Evolutionary conservation across 2,888 invertebrate genomes (phyloP), one percentile per base, ranked within the genome.

Genomic region (Malthinus flaveolus): DNA sequence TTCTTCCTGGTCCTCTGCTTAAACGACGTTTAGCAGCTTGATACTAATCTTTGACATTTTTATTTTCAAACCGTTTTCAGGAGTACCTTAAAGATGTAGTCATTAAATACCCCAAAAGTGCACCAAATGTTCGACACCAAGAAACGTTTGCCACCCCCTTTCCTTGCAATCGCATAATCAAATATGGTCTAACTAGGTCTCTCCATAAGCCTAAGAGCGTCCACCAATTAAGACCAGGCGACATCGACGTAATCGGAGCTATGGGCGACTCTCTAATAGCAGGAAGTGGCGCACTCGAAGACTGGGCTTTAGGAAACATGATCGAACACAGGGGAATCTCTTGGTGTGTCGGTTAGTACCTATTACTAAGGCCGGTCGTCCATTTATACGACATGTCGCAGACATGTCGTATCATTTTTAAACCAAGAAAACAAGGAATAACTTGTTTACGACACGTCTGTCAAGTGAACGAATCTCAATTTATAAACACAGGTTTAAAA

Each of bases 241-340:
- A 85, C 66, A 87, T 89, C 46, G 87, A 88, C 65, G 86, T 90
- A 33, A 82, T 89, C 9, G 89, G 85, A 0, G 88, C 88, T 0
- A 82, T 89, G 64, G 89, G 89, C 0, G 89, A 90, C 74, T 89
- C 88, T 0, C 73, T 90, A 63, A 85, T 89, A 1, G 89, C 89
- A 1, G 89, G 86, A 33, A 89, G 86, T 66, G 89, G 89, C 1
- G 89, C 89, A 0, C 74, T 89, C 64, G 89, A 89, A 63, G 87
- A 88, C 73, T 89, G 82, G 70, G 88, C 89, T 1, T 76, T 89
- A 2, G 89, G 89, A 1, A 87, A 89, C 0, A 85, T 90, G 68
- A 85, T 89, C 61, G 89, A 90, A 73, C 85, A 89, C 62, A 78
- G 89, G 49, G 89, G 89, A 1, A 86, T 90, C 1, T 89, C 89